Conservation (phyloP, 2,113 vertebrate genomes). For the Catharus minimus region DNA sequence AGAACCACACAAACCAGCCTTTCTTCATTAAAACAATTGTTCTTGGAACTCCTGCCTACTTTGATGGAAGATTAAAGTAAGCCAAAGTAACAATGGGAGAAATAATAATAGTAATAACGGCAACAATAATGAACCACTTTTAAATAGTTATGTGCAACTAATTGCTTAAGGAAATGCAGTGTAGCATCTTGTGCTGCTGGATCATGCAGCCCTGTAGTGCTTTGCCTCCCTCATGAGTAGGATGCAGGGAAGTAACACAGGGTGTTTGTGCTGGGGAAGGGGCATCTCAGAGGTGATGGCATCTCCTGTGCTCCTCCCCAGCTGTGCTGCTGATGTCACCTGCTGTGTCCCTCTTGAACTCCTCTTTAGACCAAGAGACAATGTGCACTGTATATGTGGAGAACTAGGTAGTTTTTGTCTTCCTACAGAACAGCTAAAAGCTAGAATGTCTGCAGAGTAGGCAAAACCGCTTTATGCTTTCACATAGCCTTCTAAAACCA, state of each 20-base stretch:
- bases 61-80: conserved; percentile 97
- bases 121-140: background rate
- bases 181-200: background rate
- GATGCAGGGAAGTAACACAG: background rate
- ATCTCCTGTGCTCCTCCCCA: background rate
- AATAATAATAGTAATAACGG: background rate
- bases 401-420: background rate
- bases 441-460: background rate
- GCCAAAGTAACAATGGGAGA: conserved; percentile 4
- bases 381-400: background rate
- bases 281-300: background rate
- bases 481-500: background rate
- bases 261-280: background rate
- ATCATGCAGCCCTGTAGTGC: background rate
- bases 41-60: conserved; percentile 95
- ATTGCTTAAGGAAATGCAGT: background rate
- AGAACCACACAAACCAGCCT: conserved; percentile 95
- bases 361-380: background rate
- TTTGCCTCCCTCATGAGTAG: background rate
- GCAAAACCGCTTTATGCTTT: background rate
- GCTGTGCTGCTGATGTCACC: background rate
- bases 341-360: background rate
- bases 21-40: conserved; percentile 99
- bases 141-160: accelerated
- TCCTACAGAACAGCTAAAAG: background rate